Base-by-base conservation (phyloP, 2,113 vertebrate genomes). In the Trogon melanurus region DNA sequence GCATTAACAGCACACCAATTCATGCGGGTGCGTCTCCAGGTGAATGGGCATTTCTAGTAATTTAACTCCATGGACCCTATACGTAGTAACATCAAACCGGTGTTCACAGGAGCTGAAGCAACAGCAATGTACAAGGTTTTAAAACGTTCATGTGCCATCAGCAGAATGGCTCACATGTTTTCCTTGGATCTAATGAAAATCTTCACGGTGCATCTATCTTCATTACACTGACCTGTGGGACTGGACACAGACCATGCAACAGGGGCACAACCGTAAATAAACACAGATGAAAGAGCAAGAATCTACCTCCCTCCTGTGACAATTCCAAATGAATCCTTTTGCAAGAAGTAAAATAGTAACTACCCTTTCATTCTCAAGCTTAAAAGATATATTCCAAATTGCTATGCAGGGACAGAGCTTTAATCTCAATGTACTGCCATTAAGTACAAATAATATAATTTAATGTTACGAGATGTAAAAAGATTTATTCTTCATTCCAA, bases 41-140 rank as follows among this genome's bases (percentile, higher is more conserved):
- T 65, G 66, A 96, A 95, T 48, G 87, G 94, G 74, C 69, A 85
- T 48, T 80, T 92, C 76, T 27, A 88, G 76, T 30, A 47, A 81
- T 65, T 67, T 76, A 74, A 71, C 34, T 44, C 64, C 21, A 45
- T 25, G 82, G 44, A 78, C 57, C 26, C n/a, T 44, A 16, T 16
- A 27, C 25, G 6, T 44, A 60, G n/a, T 4, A 48, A 80, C 71
- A 23, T 8, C 50, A 45, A 87, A 58, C n/a, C 6, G 16, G 34
- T 9, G 21, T 15, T 89, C 38, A 25, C 6, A 26, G 44, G 18
- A 88, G n/a, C 48, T 22, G 71, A 66, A 79, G 57, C 66, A 76
- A 53, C 47, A 58, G 44, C 61, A 51, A 3, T 0, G 4, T 3
- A 48, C n/a, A 44, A n/a, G 19, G 53, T n/a, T 76, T 95, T 67